Base-by-base conservation (phyloP, 1,140 invertebrate genomes). In the Zaprionus taronus region DNA sequence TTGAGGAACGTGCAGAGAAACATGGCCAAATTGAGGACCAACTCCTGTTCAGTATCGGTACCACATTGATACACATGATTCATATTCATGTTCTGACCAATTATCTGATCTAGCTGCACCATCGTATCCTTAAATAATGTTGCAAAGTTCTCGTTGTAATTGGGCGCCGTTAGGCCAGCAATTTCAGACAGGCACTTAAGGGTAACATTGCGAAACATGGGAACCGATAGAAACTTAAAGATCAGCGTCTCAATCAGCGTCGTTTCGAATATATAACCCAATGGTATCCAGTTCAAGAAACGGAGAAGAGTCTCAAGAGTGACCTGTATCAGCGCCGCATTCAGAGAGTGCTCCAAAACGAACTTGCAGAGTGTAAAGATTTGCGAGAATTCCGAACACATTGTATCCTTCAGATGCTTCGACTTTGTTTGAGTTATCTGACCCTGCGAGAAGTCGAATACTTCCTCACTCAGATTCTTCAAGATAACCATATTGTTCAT, bases 401-500 rank as follows among this genome's bases (percentile, higher is more conserved):
- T 99, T n/a, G 98, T 98, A 93, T 99, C 98, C 93, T 99, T 99
- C 7, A 99, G 94, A 94, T 99, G 98, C 93, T 99, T 99, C 1
- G 99, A 98, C 95, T 99, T 99, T 24, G 98, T 98, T 93, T 99
- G 99, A 31, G 99, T 99, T 93, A 99, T 96, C 93, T 99, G 98
- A 9, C 99, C 99, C 83, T 96, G 96, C 36, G 98, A 99, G 93
- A 99, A 99, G 92, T 99, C 99, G 95, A 99, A 99, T 2, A 99
- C 97, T 94, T 99, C 99, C 93, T 99, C 99, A 93, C 98, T 99
- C 2, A 99, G 94, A 67, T 99, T 94, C 93, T 99, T 99, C 64
- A 99, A 94, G 86, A 99, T 99, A 17, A 96, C 96, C 98, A 99
- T 99, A 91, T 99, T 99, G 93, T 99, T 99, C 94, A 99, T 98